Conservation (phyloP, 2,113 vertebrate genomes). For the Ifrita kowaldi region DNA sequence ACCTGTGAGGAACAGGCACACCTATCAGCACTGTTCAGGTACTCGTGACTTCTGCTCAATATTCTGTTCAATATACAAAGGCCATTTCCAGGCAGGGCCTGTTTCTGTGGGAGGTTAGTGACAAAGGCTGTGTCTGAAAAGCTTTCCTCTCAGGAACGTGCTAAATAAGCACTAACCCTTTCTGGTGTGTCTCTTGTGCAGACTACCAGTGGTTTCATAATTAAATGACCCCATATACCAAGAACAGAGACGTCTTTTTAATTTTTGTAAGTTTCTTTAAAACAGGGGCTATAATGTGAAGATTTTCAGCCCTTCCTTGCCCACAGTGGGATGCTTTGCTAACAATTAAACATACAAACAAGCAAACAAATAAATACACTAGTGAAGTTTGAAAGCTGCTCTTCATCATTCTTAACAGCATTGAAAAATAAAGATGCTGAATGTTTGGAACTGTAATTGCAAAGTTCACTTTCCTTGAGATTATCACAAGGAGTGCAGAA, state of each 20-base stretch:
- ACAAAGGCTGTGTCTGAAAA: background rate
- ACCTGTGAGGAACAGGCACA: background rate
- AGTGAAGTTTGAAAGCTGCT: background rate
- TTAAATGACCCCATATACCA: background rate
- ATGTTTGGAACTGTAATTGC: background rate
- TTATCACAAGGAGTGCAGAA: background rate
- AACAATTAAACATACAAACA: background rate
- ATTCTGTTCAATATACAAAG: background rate
- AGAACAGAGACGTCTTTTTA: background rate
- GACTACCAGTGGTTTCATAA: background rate
- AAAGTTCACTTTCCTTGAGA: background rate
- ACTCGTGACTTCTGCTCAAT: background rate
- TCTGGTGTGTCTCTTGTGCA: background rate
- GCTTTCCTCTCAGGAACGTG: background rate
- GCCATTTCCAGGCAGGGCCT: background rate
- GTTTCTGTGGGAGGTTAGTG: rapidly evolving
- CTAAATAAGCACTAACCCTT: background rate
- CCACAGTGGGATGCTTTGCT: background rate
- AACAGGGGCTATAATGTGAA: background rate
- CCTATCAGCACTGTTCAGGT: background rate
- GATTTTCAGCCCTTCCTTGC: background rate
- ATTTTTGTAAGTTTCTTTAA: background rate
- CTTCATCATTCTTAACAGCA: background rate
- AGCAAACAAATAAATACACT: background rate
- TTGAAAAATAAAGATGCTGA: background rate